These are phyloP conservation scores for Diachrysia chrysitis DNA, from an alignment of 2,888 invertebrate genomes.

Conservation along the genomic window DNA sequence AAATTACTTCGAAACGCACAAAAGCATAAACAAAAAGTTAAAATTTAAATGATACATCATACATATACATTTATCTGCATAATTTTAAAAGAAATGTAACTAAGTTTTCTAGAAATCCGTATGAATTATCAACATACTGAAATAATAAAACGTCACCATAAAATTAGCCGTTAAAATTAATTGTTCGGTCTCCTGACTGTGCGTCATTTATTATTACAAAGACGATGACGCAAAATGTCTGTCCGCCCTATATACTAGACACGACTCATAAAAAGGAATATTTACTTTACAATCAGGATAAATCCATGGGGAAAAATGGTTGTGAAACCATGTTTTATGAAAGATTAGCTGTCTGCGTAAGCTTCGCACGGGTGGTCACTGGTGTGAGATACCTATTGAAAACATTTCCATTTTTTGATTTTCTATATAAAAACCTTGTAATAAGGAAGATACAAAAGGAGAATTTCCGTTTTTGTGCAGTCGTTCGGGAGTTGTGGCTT, in stretches of 20 bases:
- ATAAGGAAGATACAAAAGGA: too few species aligned
- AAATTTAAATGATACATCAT: not conserved
- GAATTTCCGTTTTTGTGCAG: too few species aligned
- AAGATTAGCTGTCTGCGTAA: too few species aligned
- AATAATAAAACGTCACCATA: not conserved
- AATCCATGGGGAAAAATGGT: not conserved
- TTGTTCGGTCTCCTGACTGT: not conserved
- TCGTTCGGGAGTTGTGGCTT: too few species aligned
- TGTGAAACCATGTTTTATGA: not conserved
- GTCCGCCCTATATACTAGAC: not conserved
- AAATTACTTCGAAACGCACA: not conserved
- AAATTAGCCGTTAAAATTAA: constrained; percentile 4
- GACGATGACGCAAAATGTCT: constrained; percentile 1
- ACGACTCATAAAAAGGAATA: not conserved
- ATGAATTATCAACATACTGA: not conserved
- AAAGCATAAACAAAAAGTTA: not conserved
- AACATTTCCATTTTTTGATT: too few species aligned
- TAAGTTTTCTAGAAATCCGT: not conserved
- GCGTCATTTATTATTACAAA: not conserved
- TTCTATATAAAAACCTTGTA: too few species aligned
- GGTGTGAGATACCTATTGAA: too few species aligned
- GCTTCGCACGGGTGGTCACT: too few species aligned
- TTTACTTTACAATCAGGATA: not conserved
- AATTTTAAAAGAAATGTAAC: not conserved
- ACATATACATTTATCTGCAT: too few species aligned